These are phyloP conservation scores for Metellina segmentata DNA, from an alignment of 2,888 invertebrate species.

Conservation along the genomic window DNA sequence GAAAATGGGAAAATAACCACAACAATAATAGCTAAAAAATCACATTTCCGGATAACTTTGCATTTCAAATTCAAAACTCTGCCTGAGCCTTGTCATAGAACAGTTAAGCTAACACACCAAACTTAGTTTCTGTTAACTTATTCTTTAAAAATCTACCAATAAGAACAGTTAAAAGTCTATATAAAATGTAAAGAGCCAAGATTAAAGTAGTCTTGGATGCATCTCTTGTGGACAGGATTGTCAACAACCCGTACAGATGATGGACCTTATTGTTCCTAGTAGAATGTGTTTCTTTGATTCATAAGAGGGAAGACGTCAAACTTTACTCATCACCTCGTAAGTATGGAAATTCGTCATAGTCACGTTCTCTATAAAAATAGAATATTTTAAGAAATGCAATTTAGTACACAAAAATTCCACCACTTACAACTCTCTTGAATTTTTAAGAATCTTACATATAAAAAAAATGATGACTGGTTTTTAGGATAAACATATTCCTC, in stretches of 20 bases:
- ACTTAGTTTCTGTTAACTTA: not conserved
- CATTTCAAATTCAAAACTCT: not conserved
- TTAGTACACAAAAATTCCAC: too few species aligned
- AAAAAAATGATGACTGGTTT: not conserved
- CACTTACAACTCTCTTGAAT: too few species aligned
- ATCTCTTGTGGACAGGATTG: conserved; percentile 72
- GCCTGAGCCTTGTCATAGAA: not conserved
- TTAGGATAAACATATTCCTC: not conserved
- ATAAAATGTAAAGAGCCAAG: conserved; percentile 65
- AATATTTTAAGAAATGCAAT: too few species aligned
- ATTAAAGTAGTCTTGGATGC: conserved; percentile 32
- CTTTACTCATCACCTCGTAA: conserved; percentile 73
- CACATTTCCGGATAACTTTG: not conserved
- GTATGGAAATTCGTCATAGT: conserved; percentile 77
- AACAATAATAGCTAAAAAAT: not conserved
- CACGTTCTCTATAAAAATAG: conserved; percentile 65
- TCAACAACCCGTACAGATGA: conserved; percentile 74
- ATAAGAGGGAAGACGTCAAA: conserved; percentile 32
- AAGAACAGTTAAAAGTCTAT: conserved; percentile 72
- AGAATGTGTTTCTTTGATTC: conserved; percentile 38
- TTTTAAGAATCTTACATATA: not conserved
- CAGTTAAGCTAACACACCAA: not conserved
- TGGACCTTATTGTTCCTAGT: conserved; percentile 52
- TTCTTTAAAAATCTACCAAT: conserved; percentile 32
- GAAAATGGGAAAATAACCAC: too few species aligned